A percentile compares a stretch with the other conserved stretches of the same genome.
phyloP scores from a whole-genome alignment of 1,140 invertebrate species.

The Coptotermes formosanus region DNA sequence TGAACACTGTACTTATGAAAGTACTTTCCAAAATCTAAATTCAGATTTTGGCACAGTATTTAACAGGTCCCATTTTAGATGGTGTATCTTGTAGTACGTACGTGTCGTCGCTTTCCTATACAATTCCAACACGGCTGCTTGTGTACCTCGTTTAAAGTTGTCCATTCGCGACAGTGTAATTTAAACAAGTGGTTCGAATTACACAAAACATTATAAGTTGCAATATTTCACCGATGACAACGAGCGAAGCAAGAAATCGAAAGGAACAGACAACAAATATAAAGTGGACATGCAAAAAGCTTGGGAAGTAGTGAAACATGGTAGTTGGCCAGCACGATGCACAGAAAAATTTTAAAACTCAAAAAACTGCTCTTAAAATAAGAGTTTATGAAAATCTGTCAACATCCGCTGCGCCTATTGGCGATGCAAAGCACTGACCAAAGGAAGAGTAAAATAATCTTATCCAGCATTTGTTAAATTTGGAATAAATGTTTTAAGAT shows the following conservation, averaged over 20 bases:
- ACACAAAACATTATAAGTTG: background rate
- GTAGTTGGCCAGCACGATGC: constrained; percentile 9
- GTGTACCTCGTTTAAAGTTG: too few species aligned
- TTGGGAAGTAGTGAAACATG: constrained; percentile 5
- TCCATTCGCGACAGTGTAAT: too few species aligned
- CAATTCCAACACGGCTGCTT: too few species aligned
- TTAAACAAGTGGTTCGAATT: too few species aligned
- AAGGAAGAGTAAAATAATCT: background rate
- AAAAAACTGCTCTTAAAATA: constrained; percentile 10
- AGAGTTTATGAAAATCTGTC: background rate
- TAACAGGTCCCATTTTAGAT: too few species aligned
- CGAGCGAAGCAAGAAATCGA: constrained; percentile 19
- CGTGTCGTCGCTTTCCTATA: too few species aligned
- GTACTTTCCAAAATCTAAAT: too few species aligned
- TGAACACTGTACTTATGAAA: too few species aligned
- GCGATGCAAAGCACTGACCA: background rate
- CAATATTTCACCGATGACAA: constrained; percentile 13
- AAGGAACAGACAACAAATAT: background rate
- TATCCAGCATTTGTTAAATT: constrained; percentile 20
- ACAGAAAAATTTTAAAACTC: background rate
- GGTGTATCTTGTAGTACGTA: too few species aligned
- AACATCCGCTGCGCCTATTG: background rate
- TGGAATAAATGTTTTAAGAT: constrained; percentile 17
- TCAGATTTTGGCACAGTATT: too few species aligned
- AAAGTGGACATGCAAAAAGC: background rate